These are phyloP conservation scores for Flexamia atlantica DNA, from an alignment of 2,888 invertebrate species.

Conservation along the genomic window DNA sequence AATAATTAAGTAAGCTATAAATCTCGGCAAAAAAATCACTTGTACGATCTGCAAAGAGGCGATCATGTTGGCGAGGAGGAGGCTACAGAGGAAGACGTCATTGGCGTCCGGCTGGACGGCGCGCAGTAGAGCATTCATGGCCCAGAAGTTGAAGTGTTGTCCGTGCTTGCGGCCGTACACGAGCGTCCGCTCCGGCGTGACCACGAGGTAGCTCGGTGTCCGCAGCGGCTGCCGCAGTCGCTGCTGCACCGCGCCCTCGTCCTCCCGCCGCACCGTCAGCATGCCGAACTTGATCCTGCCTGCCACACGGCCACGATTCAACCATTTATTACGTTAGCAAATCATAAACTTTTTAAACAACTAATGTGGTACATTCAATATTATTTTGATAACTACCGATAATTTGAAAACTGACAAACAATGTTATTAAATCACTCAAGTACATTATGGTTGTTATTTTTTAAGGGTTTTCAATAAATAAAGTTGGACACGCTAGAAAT, in stretches of 20 bases:
- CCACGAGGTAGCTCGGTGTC: slow-evolving; percentile 74
- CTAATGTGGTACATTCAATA: too few relatives aligned
- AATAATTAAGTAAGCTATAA: too few relatives aligned
- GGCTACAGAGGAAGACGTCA: slow-evolving; percentile 76
- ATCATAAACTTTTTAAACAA: too few relatives aligned
- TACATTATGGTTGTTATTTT: too few relatives aligned
- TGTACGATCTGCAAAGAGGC: slow-evolving; percentile 75
- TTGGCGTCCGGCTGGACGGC: slow-evolving; percentile 76
- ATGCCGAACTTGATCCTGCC: slow-evolving; percentile 76
- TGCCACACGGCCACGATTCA: too few relatives aligned
- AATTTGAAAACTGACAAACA: too few relatives aligned
- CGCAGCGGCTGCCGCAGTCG: slow-evolving; percentile 66
- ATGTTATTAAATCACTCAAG: too few relatives aligned
- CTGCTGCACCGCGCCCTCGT: slow-evolving; percentile 67
- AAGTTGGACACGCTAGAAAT: too few relatives aligned
- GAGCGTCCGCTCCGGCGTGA: slow-evolving; percentile 74
- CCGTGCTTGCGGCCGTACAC: slow-evolving; percentile 74
- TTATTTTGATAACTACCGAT: too few relatives aligned
- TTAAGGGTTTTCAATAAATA: too few relatives aligned
- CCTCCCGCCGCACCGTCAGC: slow-evolving; percentile 70
- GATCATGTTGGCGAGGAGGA: slow-evolving; percentile 75
- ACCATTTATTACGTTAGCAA: too few relatives aligned
- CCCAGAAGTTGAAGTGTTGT: slow-evolving; percentile 74
- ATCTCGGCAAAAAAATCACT: too few relatives aligned
- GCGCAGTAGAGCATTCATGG: slow-evolving; percentile 75